Base-by-base conservation (phyloP, 2,113 vertebrate genomes). In the Corythornis madagascariensis region DNA sequence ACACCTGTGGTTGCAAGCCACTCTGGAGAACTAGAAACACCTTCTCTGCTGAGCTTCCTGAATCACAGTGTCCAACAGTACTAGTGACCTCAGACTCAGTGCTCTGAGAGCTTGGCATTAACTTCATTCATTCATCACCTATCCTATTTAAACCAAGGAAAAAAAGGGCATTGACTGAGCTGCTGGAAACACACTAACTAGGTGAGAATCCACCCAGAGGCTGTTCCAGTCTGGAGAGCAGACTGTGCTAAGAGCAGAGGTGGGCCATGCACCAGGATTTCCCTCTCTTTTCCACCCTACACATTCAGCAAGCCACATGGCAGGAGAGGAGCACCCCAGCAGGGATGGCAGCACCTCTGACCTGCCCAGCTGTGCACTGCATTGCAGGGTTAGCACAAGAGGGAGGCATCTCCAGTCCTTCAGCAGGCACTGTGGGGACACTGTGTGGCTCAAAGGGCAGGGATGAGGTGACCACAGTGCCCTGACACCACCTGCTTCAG, bases 231-330 rank as follows among this genome's bases (percentile, higher is more conserved):
- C 42, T 13, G 53, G 56, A 74, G 40, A 85, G 52, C 60, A 61
- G 47, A 10, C 2, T 5, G 24, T 11, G 17, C 52, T 9, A 31
- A 33, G 55, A 2, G 13, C 45, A 38, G 17, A 81, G 33, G 26
- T 38, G 22, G 48, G 13, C n/a, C 48, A 4, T 2, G 16, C 26
- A 2, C 24, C 19, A 47, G 77, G 70, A 52, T 38, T 59, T 26
- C 26, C 53, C 45, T 43, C 53, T 60, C 33, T 42, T 35, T 40
- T 35, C 69, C 7, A 3, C 64, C 26, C 20, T 14, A 17, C 2
- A 0, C 0, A 0, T 4, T 42, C 61, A 38, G 61, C 33, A 17
- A n/a, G 72, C 28, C 29, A 0, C 0, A 2, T 0, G 0, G 38
- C 0, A 2, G 63, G 66, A 66, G 74, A 50, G 72, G 56, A 69